A percentile compares a stretch with the other conserved stretches of the same genome.
These are phyloP conservation scores for Eumeta japonica DNA, from an alignment of 1,140 invertebrate species.

Conservation along the genomic window DNA sequence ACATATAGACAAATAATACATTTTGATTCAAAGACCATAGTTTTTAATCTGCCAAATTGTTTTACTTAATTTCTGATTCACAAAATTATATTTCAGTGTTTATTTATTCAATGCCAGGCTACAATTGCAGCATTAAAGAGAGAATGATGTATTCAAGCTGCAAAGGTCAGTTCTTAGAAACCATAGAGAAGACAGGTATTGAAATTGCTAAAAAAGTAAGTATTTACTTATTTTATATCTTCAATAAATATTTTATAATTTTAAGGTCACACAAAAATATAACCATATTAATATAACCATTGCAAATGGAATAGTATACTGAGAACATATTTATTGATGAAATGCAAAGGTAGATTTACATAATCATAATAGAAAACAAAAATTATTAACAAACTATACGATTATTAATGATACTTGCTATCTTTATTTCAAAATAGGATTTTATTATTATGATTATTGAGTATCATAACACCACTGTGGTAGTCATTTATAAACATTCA, in stretches of 20 bases:
- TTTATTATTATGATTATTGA: constrained; percentile 7
- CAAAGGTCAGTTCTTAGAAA: constrained; percentile 82
- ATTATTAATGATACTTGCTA: too few species aligned
- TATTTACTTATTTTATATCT: constrained; percentile 12
- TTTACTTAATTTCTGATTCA: constrained; percentile 2
- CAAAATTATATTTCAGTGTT: constrained; percentile 81
- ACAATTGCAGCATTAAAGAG: constrained; percentile 90
- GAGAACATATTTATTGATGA: too few species aligned
- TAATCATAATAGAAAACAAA: too few species aligned
- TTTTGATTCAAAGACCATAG: too few species aligned
- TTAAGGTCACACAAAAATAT: constrained; percentile 7
- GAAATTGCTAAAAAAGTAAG: constrained; percentile 80
- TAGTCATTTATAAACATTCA: too few species aligned
- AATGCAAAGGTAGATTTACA: too few species aligned
- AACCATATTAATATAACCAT: not conserved
- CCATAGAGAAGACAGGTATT: constrained; percentile 75
- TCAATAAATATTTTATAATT: constrained; percentile 6
- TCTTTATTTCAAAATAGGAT: constrained; percentile 1
- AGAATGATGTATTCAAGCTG: constrained; percentile 98
- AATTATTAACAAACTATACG: too few species aligned
- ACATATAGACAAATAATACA: too few species aligned
- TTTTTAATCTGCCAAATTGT: not conserved
- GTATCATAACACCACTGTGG: too few species aligned
- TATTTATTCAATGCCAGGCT: constrained; percentile 97
- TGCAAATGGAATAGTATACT: not conserved